Base-by-base conservation (phyloP, 2,888 invertebrate species). In the Pheosia tremula region DNA sequence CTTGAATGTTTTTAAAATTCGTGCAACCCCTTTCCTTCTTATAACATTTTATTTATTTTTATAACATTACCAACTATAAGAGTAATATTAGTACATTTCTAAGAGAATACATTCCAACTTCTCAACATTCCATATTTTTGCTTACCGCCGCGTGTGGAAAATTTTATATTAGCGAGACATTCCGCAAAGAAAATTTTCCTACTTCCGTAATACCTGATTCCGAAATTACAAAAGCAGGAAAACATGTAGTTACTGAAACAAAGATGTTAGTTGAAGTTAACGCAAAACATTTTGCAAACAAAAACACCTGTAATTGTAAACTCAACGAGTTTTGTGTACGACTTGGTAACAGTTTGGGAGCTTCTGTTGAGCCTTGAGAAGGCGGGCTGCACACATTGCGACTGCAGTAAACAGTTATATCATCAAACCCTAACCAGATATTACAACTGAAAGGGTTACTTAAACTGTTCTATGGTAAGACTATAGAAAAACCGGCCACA, bases 241-340 rank as follows among this genome's bases (percentile, higher is more conserved):
- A 10, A 4, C 43, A 55, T 6, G 39, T 45, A 45, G 58, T 13
- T 58, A 38, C 50, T 50, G 13, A 49, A 50, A 58, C 58, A 39
- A 38, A 45, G 45, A 24, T 24, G 24, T 24, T 24, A 24, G 24
- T 24, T 24, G 24, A 50, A 56, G 36, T 56, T 56, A n/a, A 3
- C 1, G 60, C 41, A 69, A 75, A 80, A 80, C 75, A 79, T 78
- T 80, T 76, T 67, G 58, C 69, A 66, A 81, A 81, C 79, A 79
- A 77, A 78, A 82, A 75, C 77, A 81, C 75, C 75, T 78, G 82
- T 81, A 80, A 82, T 79, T 80, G 74, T 80, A 78, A 77, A 75
- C 71, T 76, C 63, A 64, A 47, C 41, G 66, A 65, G 63, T 36
- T 63, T 58, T 55, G 60, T 57, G 53, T 66, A 60, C 53, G 67